Evolutionary conservation across 2,113 vertebrate genomes (phyloP), one percentile per base, ranked within the genome.

Genomic region (Colossoma macropomum): DNA sequence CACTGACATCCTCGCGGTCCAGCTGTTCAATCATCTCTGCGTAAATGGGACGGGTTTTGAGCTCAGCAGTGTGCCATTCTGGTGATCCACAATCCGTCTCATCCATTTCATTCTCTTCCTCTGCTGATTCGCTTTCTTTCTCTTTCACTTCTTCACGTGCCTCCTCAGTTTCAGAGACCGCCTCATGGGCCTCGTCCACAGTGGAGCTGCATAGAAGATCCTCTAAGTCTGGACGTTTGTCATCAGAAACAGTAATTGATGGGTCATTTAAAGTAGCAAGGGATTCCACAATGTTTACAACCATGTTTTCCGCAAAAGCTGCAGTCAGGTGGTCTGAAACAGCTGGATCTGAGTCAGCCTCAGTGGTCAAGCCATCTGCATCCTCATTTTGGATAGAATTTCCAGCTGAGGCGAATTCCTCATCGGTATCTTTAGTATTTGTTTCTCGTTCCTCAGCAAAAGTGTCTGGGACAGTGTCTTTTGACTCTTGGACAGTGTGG

Each of bases 1-100:
- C 30, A 32, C 27, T 48, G 38, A 48, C 81, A 70, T 48, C 0
- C 77, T 23, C 75, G 78, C 30, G 54, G 23, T n/a, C 75, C 68
- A 60, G 75, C 75, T 60, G 63, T 70, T 38, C 65, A 59, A 19
- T 32, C n/a, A 32, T 48, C 8, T 83, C 41, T 38, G 38, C 32
- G 59, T 38, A 50, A 48, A 28, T 0, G 45, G 25, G 19, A 4
- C 34, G 60, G 27, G 34, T 56, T 30, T 81, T 73, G 38, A 41
- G 16, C 21, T 73, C 69, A 16, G 21, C 25, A 63, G 70, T 62
- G 19, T 48, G 41, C 56, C 34, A 59, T 15, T 63, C 56, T 16
- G 11, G 27, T 8, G 30, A 48, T n/a, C 34, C 13, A 62, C 9
- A 70, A 3, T 69, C 66, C 16, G 38, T 1, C 32, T 69, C 32